These are phyloP conservation scores for Tenthredo scrophulariae DNA, from an alignment of 2,888 invertebrate genomes.

Conservation along the genomic window DNA sequence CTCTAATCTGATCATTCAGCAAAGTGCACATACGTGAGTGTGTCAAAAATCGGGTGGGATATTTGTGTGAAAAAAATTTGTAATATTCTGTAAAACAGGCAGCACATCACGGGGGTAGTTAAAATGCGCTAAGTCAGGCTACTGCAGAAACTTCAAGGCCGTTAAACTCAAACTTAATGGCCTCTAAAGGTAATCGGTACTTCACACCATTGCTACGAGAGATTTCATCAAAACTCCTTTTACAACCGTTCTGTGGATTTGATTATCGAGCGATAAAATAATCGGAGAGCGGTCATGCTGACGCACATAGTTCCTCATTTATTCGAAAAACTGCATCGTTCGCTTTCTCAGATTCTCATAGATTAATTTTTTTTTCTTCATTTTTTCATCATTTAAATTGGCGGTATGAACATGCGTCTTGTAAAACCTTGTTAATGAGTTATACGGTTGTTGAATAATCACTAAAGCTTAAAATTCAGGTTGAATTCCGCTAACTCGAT, in stretches of 20 bases:
- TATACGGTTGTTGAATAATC: background rate
- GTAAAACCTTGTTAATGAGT: background rate
- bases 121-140: slow-evolving; percentile 40
- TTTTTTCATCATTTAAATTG: background rate
- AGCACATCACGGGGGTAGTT: slow-evolving; percentile 10
- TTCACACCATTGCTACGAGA: slow-evolving; percentile 57
- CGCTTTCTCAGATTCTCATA: background rate
- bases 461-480: background rate
- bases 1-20: background rate
- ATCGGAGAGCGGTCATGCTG: background rate
- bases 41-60: background rate
- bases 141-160: slow-evolving; percentile 17
- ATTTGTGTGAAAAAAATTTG: background rate
- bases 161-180: slow-evolving; percentile 62
- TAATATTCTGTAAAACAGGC: slow-evolving; percentile 17
- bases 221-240: slow-evolving; percentile 58
- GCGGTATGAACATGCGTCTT: background rate
- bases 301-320: background rate
- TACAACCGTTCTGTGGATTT: slow-evolving; percentile 30
- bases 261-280: slow-evolving; percentile 30
- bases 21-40: background rate
- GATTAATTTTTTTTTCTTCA: slow-evolving; percentile 19
- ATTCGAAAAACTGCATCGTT: background rate
- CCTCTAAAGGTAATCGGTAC: slow-evolving; percentile 64
- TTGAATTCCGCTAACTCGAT: background rate